A percentile compares a stretch with the other conserved stretches of the same genome.
phyloP scores from a whole-genome alignment of 2,888 invertebrate genomes.

The Rhagium mordax region DNA sequence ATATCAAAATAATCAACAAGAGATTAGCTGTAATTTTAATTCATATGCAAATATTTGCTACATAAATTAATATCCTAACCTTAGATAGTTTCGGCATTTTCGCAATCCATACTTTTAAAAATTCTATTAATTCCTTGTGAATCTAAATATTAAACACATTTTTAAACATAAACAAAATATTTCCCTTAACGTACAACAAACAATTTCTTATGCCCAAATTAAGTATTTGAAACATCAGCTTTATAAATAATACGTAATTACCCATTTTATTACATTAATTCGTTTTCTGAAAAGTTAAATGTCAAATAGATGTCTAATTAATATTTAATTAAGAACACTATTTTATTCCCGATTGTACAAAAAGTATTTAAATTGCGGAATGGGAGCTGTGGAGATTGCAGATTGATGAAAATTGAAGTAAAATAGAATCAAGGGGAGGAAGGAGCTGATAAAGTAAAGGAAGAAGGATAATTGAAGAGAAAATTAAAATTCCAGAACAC shows the following conservation, averaged over 20 bases:
- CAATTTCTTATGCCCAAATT: no score
- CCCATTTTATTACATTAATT: not conserved
- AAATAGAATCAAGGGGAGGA: not conserved
- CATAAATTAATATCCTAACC: no score
- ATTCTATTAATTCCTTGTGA: no score
- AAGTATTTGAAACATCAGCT: no score
- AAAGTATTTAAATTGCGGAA: not conserved
- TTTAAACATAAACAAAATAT: no score
- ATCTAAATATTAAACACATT: not conserved
- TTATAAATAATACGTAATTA: not conserved
- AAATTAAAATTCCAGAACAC: constrained; percentile 23
- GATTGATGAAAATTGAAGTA: constrained; percentile 4
- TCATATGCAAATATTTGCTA: no score
- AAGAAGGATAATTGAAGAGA: constrained; percentile 14
- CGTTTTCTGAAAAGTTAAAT: not conserved
- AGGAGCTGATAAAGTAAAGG: constrained; percentile 1
- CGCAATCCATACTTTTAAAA: no score
- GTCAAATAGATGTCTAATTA: not conserved
- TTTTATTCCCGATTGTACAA: not conserved
- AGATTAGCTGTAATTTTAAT: no score
- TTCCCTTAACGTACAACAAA: no score
- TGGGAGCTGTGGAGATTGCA: not conserved
- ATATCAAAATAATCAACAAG: no score
- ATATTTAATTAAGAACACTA: not conserved
- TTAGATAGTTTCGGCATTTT: no score